Evolutionary conservation across 2,113 vertebrate species (phyloP), one percentile per base, ranked within the genome.

Genomic region (Caranx melampygus): DNA sequence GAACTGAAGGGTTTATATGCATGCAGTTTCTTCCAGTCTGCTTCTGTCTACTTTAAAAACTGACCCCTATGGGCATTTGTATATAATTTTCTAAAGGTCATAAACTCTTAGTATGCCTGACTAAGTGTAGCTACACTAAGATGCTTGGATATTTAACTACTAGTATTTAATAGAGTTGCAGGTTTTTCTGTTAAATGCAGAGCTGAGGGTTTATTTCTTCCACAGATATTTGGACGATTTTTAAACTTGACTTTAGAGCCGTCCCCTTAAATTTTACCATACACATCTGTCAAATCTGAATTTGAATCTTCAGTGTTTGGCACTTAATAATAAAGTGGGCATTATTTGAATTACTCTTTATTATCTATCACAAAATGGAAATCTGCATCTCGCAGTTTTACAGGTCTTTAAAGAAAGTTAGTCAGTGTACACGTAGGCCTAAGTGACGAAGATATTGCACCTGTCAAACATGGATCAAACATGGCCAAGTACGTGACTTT

Each of bases 11-110:
- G 87, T 92, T 94, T 90, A 90, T 83, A 6, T 79, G 67, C 81
- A 80, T 89, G 86, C 87, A 88, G 91, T 90, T 86, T 87, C 73
- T 89, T 90, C 90, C 87, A 89, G 87, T 89, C 63, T 63, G 79
- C 65, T 34, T 40, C 31, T 66, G 82, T 77, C 71, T 79, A 34
- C 69, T 87, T 90, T 75, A 89, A 83, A 77, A 84, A 54, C 81
- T 35, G 59, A 63, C 75, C 89, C 74, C 40, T 82, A 33, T 76
- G 55, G 77, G 10, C 59, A 33, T 71, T 83, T 86, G 75, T 83
- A 26, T 79, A 81, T 67, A 35, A 72, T 81, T 79, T 88, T 81
- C 57, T 66, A 88, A 75, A 85, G 72, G 79, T 79, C 86, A 78
- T 82, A 82, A 83, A 88, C 73, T 77, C 52, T 70, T 59, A 75